phyloP scores from a whole-genome alignment of 1,140 invertebrate genomes.

The Argopecten irradians region DNA sequence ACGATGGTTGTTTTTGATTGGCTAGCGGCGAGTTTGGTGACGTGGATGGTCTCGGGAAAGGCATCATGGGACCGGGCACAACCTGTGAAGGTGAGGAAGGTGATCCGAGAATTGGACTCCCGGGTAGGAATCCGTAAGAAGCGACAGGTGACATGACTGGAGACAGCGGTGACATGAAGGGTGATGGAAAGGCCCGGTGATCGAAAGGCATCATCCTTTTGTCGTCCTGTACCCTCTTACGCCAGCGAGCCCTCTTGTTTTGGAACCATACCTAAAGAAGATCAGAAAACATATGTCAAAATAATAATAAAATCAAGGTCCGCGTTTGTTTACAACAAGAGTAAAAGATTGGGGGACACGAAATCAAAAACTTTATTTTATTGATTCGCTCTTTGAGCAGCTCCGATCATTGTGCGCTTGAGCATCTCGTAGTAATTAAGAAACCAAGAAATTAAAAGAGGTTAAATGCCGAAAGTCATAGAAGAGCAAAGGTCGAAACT shows the following conservation, averaged over 20 bases:
- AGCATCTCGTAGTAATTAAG: neutral
- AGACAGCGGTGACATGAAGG: constrained; percentile 27
- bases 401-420: neutral
- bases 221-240: constrained; percentile 46
- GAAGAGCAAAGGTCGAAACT: too few species aligned
- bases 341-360: neutral
- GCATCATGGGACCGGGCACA: constrained; percentile 39
- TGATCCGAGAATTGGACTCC: constrained; percentile 39
- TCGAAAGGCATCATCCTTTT: constrained; percentile 29
- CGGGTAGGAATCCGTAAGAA: constrained; percentile 43
- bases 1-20: constrained; percentile 20
- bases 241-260: constrained; percentile 59
- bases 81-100: constrained; percentile 44
- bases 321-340: neutral
- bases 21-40: constrained; percentile 36
- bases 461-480: too few species aligned
- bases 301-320: neutral
- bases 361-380: neutral
- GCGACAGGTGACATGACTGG: constrained; percentile 47
- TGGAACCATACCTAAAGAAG: constrained; percentile 58
- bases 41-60: constrained; percentile 24
- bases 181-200: neutral
- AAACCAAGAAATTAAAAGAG: neutral
- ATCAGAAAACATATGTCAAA: neutral
- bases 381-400: too few species aligned